These are phyloP conservation scores for Pipistrellus kuhlii DNA, from an alignment of 2,797 vertebrate species.

Conservation along the genomic window DNA sequence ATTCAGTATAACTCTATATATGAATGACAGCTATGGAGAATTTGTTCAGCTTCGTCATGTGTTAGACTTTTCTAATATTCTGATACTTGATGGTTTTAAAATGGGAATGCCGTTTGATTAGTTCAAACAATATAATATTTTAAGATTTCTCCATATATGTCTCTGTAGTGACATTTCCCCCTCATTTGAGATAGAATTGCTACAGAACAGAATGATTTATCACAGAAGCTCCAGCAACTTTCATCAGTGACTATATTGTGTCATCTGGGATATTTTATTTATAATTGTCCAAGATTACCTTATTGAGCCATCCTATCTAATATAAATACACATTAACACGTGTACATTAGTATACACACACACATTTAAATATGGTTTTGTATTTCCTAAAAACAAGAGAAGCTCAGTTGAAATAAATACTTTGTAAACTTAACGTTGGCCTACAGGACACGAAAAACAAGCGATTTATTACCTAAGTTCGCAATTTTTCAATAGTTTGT, in stretches of 20 bases:
- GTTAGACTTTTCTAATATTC: background rate
- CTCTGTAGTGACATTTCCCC: background rate
- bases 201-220: background rate
- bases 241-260: background rate
- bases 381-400: conserved; percentile 23
- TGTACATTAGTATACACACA: background rate
- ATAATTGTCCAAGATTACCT: background rate
- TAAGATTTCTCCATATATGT: background rate
- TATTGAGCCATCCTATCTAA: background rate
- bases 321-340: background rate
- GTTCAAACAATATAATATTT: background rate
- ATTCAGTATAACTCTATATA: background rate
- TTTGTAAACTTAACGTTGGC: background rate
- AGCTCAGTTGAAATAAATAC: background rate
- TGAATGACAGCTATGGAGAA: background rate
- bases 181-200: background rate
- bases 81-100: conserved; percentile 6
- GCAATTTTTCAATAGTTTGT: background rate
- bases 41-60: background rate
- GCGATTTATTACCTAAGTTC: background rate
- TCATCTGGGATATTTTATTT: background rate
- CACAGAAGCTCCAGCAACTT: background rate
- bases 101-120: background rate
- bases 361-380: background rate
- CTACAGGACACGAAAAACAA: background rate